These are phyloP conservation scores for Trichacis sp. DNA, from an alignment of 2,888 invertebrate genomes.

Conservation along the genomic window DNA sequence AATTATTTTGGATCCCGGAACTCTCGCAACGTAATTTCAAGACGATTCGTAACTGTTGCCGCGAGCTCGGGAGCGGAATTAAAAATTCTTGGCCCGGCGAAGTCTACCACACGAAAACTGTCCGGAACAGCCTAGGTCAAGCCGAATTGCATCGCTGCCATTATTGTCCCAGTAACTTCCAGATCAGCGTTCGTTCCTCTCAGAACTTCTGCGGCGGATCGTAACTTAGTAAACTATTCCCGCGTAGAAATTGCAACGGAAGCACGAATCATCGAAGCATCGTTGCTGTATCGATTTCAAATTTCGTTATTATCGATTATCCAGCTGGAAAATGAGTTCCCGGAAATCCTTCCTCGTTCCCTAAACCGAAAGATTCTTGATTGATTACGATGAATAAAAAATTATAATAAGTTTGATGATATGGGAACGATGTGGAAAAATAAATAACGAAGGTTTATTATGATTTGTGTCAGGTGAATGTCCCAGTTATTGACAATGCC, in stretches of 20 bases:
- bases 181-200: slow-evolving; percentile 36
- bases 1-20: no score
- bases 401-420: no score
- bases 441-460: no score
- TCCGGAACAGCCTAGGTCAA: slow-evolving; percentile 23
- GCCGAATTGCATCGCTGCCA: slow-evolving; percentile 22
- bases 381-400: neutral
- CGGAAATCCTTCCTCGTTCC: no score
- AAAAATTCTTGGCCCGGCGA: no score
- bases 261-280: slow-evolving; percentile 37
- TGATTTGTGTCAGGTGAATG: no score
- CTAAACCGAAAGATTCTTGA: no score
- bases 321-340: slow-evolving; percentile 35
- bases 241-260: slow-evolving; percentile 36
- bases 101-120: slow-evolving; percentile 9
- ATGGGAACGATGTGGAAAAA: no score
- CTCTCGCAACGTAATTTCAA: no score
- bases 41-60: no score
- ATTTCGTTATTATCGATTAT: slow-evolving; percentile 33
- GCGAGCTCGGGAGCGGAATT: no score
- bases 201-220: slow-evolving; percentile 32
- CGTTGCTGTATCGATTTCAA: slow-evolving; percentile 30
- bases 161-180: slow-evolving; percentile 34
- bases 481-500: no score
- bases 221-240: slow-evolving; percentile 35